Conservation (phyloP, 2,888 invertebrate species). For the Sceliomorpha sp. region DNA sequence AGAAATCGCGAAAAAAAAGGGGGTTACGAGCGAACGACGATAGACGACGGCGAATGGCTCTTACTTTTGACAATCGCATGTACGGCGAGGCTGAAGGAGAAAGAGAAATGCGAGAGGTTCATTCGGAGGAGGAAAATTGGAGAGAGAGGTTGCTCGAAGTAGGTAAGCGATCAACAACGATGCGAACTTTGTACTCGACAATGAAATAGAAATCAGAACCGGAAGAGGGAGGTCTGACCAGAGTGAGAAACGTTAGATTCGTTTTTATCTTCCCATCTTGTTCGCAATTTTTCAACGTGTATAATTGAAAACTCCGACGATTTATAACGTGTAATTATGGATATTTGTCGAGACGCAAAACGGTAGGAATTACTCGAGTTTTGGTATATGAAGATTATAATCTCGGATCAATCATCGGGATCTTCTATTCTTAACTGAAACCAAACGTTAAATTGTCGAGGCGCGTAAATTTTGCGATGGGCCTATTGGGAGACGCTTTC, state of each 20-base stretch:
- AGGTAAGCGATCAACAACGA: constrained; percentile 52
- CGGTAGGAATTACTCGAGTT: no score
- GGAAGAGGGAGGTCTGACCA: constrained; percentile 62
- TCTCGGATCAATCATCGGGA: no score
- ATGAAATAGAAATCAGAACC: constrained; percentile 69
- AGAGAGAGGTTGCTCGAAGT: constrained; percentile 49
- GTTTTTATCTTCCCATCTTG: no score
- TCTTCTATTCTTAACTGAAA: no score
- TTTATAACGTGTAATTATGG: no score
- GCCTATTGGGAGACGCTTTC: no score
- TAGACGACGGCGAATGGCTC: constrained; percentile 54
- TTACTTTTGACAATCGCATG: constrained; percentile 53
- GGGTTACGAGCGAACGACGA: constrained; percentile 44
- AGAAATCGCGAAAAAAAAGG: constrained; percentile 41
- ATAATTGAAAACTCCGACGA: no score
- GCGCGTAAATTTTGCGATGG: no score
- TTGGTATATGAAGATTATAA: no score
- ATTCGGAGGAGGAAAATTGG: constrained; percentile 48
- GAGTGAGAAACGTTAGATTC: constrained; percentile 53
- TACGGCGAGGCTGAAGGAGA: constrained; percentile 15
- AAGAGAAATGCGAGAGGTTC: constrained; percentile 41
- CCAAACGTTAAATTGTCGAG: no score
- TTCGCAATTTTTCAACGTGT: no score
- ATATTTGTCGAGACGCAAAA: no score
- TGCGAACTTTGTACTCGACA: constrained; percentile 52